phyloP scores from a whole-genome alignment of 1,140 invertebrate genomes.

The Musca vetustissima region DNA sequence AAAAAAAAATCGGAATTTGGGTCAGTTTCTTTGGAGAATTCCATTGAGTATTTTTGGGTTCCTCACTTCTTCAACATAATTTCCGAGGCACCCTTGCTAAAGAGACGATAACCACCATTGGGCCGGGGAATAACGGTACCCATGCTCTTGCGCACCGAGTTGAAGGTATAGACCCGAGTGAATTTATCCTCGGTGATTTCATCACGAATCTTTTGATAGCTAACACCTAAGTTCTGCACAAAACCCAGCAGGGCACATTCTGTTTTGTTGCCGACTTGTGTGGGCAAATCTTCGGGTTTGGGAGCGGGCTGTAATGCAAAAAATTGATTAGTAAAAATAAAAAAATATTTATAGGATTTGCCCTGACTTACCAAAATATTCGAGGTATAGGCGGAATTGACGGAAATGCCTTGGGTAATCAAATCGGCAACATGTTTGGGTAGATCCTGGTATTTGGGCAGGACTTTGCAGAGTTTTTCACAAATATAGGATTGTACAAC shows the following conservation, averaged over 20 bases:
- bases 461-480: constrained; percentile 80
- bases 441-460: constrained; percentile 81
- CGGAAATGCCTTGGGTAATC: constrained; percentile 83
- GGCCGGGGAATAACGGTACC: constrained; percentile 89
- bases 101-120: constrained; percentile 87
- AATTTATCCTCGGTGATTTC: constrained; percentile 91
- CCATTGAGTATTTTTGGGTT: too few relatives aligned
- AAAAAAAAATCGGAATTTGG: constrained; percentile 31
- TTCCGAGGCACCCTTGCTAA: constrained; percentile 98
- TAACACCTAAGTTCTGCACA: constrained; percentile 85
- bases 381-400: constrained; percentile 98
- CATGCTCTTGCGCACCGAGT: constrained; percentile 98
- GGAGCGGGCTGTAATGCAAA: constrained; percentile 63
- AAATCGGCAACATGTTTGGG: constrained; percentile 80
- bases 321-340: too few relatives aligned
- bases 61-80: constrained; percentile 97
- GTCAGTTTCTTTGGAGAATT: too few relatives aligned
- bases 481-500: constrained; percentile 93
- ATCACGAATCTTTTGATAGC: constrained; percentile 89
- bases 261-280: constrained; percentile 99
- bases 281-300: constrained; percentile 82
- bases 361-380: constrained; percentile 77
- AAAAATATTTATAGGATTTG: too few relatives aligned
- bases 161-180: constrained; percentile 97
- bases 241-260: constrained; percentile 98